These are phyloP conservation scores for Archips crataeganus DNA, from an alignment of 2,888 invertebrate genomes.

Conservation along the genomic window DNA sequence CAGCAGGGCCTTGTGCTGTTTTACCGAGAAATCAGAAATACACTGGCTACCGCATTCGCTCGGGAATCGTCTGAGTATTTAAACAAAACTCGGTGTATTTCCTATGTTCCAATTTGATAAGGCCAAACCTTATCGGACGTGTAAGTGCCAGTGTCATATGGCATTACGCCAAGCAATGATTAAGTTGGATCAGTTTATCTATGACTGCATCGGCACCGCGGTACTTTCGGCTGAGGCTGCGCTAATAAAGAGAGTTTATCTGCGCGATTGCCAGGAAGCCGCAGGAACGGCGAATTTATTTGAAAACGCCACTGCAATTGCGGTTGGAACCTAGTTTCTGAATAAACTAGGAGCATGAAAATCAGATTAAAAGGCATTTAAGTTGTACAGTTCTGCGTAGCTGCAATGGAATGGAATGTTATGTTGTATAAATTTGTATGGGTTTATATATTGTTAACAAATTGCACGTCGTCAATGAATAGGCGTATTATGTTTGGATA, in stretches of 20 bases:
- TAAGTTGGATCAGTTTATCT: conserved; percentile 41
- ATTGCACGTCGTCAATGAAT: conserved; percentile 8
- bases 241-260: conserved; percentile 42
- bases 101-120: conserved; percentile 36
- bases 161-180: conserved; percentile 42
- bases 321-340: conserved; percentile 39
- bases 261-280: conserved; percentile 37
- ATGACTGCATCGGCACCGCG: conserved; percentile 37
- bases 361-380: conserved; percentile 35
- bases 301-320: conserved; percentile 33
- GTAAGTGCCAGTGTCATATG: conserved; percentile 33
- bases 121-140: conserved; percentile 31
- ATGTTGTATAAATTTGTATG: conserved; percentile 15
- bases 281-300: conserved; percentile 37
- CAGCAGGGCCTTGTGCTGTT: conserved; percentile 34
- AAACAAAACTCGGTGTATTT: conserved; percentile 31
- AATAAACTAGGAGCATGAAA: conserved; percentile 39
- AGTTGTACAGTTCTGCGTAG: conserved; percentile 18
- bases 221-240: conserved; percentile 36
- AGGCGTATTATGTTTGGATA: not conserved
- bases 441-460: conserved; percentile 20
- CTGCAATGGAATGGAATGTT: not conserved
- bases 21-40: conserved; percentile 31
- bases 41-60: conserved; percentile 25
- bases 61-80: conserved; percentile 14